Percentiles rank a stretch among this genome's conserved stretches.
These are phyloP conservation scores for Gastrophryne carolinensis DNA, from an alignment of 2,797 vertebrate genomes.

Conservation along the genomic window DNA sequence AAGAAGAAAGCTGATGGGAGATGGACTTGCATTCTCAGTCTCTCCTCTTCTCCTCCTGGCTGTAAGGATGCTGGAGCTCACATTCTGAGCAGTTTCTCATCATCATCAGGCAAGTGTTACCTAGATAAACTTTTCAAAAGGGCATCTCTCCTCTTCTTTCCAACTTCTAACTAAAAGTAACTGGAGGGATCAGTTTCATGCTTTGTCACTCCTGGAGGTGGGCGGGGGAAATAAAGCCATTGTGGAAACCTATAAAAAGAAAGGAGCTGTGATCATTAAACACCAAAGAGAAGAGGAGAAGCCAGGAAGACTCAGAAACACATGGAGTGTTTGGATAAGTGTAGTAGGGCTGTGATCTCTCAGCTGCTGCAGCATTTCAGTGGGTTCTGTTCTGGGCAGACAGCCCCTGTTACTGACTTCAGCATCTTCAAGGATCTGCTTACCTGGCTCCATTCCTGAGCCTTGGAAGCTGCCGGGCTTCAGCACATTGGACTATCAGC, in stretches of 20 bases:
- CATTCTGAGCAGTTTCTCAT: not conserved
- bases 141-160: slow-evolving; percentile 13
- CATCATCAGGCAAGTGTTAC: not conserved
- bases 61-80: not conserved
- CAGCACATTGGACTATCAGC: not conserved
- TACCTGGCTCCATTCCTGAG: slow-evolving; percentile 21
- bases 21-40: not conserved
- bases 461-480: slow-evolving; percentile 13
- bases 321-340: slow-evolving; percentile 35
- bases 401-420: not conserved
- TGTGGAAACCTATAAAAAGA: slow-evolving; percentile 76
- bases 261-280: slow-evolving; percentile 73
- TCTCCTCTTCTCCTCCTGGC: not conserved
- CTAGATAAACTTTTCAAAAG: slow-evolving; percentile 21
- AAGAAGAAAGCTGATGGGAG: not conserved
- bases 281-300: slow-evolving; percentile 54
- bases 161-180: slow-evolving; percentile 30
- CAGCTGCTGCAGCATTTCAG: not conserved
- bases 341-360: not conserved
- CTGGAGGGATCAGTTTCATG: slow-evolving; percentile 68
- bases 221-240: slow-evolving; percentile 74
- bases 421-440: slow-evolving; percentile 9
- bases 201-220: slow-evolving; percentile 72
- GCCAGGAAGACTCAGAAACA: slow-evolving; percentile 31
- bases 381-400: not conserved